Conservation (phyloP, 2,888 invertebrate species). For the Campoletis raptor region DNA sequence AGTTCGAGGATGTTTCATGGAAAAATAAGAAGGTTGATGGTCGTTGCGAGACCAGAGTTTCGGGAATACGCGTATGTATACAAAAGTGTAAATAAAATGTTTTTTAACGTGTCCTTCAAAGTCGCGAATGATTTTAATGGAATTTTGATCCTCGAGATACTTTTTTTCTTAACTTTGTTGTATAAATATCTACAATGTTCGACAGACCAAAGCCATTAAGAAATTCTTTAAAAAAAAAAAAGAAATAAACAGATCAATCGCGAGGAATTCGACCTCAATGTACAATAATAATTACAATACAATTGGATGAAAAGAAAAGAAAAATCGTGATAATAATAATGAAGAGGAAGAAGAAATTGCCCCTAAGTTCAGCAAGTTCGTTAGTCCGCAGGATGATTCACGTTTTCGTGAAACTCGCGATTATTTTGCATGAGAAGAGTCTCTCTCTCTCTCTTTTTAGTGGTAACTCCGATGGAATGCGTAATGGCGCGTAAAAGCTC, state of each 20-base stretch:
- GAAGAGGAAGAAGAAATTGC: slow-evolving; percentile 17
- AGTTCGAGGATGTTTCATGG: slow-evolving; percentile 38
- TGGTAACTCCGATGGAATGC: slow-evolving; percentile 53
- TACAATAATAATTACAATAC: slow-evolving; percentile 51
- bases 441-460: background rate
- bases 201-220: slow-evolving; percentile 21
- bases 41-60: slow-evolving; percentile 24
- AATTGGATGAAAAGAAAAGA: slow-evolving; percentile 19
- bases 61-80: background rate
- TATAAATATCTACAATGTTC: slow-evolving; percentile 49
- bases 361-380: slow-evolving; percentile 40
- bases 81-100: background rate
- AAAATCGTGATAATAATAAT: background rate
- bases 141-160: background rate
- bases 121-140: background rate
- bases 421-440: slow-evolving; percentile 43
- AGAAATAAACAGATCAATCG: background rate
- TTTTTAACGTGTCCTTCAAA: background rate
- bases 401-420: slow-evolving; percentile 34
- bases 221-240: slow-evolving; percentile 1
- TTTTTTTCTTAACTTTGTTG: background rate
- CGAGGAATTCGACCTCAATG: slow-evolving; percentile 40
- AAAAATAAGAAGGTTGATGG: slow-evolving; percentile 2
- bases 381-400: slow-evolving; percentile 44
- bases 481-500: slow-evolving; percentile 55